Evolutionary conservation across 2,797 vertebrate genomes (phyloP).

Genomic region (Pelochelys cantorii): DNA sequence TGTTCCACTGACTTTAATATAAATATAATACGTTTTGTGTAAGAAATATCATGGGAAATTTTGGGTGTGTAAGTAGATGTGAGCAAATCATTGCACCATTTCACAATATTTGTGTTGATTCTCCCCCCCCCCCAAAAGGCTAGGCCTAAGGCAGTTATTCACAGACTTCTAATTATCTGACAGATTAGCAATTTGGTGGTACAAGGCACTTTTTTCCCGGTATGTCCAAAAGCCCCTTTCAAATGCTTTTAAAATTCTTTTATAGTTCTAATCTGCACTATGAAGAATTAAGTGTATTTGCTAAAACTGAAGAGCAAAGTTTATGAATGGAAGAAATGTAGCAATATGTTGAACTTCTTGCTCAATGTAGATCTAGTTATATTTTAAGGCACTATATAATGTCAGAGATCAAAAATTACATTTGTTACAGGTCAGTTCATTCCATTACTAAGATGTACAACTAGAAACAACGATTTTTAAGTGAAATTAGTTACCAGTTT

Average conservation of each 20-base stretch:
- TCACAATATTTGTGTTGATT: background rate
- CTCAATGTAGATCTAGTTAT: background rate
- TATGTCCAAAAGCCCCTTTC: background rate
- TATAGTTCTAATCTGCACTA: background rate
- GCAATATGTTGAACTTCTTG: background rate
- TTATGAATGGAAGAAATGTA: background rate
- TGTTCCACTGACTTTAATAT: background rate
- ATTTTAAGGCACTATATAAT: background rate
- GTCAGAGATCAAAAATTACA: background rate
- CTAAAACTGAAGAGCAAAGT: background rate
- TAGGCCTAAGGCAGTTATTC: background rate
- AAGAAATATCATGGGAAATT: background rate
- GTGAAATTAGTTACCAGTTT: constrained; percentile 11
- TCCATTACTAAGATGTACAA: background rate
- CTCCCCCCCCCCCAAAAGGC: background rate
- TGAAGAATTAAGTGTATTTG: background rate
- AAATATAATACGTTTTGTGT: background rate
- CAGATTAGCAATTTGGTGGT: background rate
- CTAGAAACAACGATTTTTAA: constrained; percentile 15
- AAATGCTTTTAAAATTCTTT: background rate
- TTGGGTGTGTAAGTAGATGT: background rate
- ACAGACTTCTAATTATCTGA: background rate
- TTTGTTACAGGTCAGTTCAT: background rate
- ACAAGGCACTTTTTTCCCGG: background rate
- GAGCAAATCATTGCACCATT: background rate